phyloP scores from a whole-genome alignment of 1,140 invertebrate genomes.

The Hycleus phaleratus region DNA sequence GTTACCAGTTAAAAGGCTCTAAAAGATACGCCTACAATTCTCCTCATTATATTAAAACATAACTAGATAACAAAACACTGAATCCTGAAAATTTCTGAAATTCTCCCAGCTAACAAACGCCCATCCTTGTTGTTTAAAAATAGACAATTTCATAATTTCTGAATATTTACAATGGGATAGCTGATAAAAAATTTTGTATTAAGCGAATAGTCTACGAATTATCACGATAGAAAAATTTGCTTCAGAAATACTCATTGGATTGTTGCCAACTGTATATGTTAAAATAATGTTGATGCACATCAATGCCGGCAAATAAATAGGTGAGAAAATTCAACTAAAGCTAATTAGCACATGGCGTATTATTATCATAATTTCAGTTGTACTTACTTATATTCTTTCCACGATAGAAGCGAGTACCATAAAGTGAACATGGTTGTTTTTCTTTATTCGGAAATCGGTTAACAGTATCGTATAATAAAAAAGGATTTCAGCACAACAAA shows the following conservation, averaged over 20 bases:
- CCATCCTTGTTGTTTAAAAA: too few species aligned
- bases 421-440: slow-evolving; percentile 32
- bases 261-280: slow-evolving; percentile 3
- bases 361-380: not conserved
- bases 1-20: too few species aligned
- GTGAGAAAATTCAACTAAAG: not conserved
- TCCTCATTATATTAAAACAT: too few species aligned
- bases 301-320: slow-evolving; percentile 8
- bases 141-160: too few species aligned
- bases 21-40: too few species aligned
- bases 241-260: not conserved
- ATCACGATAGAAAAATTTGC: too few species aligned
- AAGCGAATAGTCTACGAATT: too few species aligned
- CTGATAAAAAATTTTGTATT: too few species aligned
- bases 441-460: not conserved
- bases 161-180: too few species aligned
- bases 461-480: slow-evolving; percentile 2
- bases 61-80: too few species aligned
- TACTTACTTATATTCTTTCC: slow-evolving; percentile 37
- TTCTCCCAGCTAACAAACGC: too few species aligned
- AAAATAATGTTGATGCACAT: not conserved
- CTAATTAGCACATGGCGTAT: not conserved
- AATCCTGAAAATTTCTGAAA: too few species aligned
- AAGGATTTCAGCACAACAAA: slow-evolving; percentile 12
- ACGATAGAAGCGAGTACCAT: slow-evolving; percentile 33